A percentile compares a stretch with the other conserved stretches of the same genome.
phyloP scores from a whole-genome alignment of 1,140 invertebrate species.

The Chymomyza costata region DNA sequence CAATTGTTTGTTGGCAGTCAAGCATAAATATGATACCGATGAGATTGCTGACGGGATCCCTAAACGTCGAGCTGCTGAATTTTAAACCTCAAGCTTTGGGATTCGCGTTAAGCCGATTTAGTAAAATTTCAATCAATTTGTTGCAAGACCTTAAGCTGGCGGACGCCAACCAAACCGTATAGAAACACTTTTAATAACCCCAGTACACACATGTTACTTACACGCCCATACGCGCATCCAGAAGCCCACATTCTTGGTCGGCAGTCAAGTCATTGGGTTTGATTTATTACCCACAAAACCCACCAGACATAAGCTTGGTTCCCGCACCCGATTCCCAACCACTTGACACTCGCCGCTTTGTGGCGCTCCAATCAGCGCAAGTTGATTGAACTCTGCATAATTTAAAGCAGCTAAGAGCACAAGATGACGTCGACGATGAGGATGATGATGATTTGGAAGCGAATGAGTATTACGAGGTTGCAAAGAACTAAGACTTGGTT shows the following conservation, averaged over 20 bases:
- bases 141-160: slow-evolving; percentile 19
- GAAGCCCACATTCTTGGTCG: slow-evolving; percentile 14
- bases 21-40: slow-evolving; percentile 70
- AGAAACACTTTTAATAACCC: slow-evolving; percentile 34
- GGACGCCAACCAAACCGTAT: slow-evolving; percentile 33
- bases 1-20: slow-evolving; percentile 67
- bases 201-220: too few relatives aligned
- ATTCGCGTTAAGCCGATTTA: too few relatives aligned
- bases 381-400: slow-evolving; percentile 54
- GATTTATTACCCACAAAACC: slow-evolving; percentile 38
- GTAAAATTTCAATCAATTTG: slow-evolving; percentile 28
- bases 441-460: slow-evolving; percentile 4
- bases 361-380: slow-evolving; percentile 47
- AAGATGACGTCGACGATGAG: slow-evolving; percentile 7
- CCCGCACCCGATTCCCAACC: slow-evolving; percentile 20
- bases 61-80: slow-evolving; percentile 12
- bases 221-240: slow-evolving; percentile 13
- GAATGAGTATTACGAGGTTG: too few relatives aligned
- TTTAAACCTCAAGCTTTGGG: slow-evolving; percentile 11
- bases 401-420: slow-evolving; percentile 25
- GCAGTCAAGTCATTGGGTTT: slow-evolving; percentile 18
- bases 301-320: slow-evolving; percentile 12
- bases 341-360: slow-evolving; percentile 49
- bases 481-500: too few relatives aligned
- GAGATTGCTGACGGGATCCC: slow-evolving; percentile 39